Base-by-base conservation (phyloP, 2,797 vertebrate genomes). In the Gallinago solitaria region DNA sequence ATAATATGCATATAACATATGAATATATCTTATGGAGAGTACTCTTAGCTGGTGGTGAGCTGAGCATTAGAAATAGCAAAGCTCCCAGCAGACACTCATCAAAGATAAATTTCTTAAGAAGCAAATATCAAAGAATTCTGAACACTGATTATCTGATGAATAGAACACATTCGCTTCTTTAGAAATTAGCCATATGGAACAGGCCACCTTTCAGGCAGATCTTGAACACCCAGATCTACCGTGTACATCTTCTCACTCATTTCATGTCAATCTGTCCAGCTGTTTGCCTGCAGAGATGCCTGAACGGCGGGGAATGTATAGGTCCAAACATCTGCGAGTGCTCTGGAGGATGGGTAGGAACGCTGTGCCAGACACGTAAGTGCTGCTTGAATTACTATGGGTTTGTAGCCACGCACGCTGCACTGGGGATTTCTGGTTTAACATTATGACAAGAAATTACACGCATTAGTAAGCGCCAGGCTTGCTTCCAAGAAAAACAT, bases 341-440 rank as follows among this genome's bases (percentile, higher is more conserved):
- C 48, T 1, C 74, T 6, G 57, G 57, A 23, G 98, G 97, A 16
- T 98, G 98, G 98, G 94, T 56, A 23, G 98, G 98, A 73, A 89
- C 63, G 74, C 89, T 97, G 24, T 98, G 98, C 81, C 98, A 98
- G 87, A 98, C 96, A 65, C 97, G 97, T 98, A 97, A 98, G 97
- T 96, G 79, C 32, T 77, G 73, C 54, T 53, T 45, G 28, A 1
- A 23, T 57, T 71, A 4, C 56, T 32, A 12, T 30, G 28, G 5
- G 25, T 82, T 21, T 28, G 25, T 21, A 47, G 20, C 41, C 53
- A 28, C 2, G 2, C 43, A 15, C 5, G 0, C 16, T n/a, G 25
- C 67, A 41, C 25, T 0, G 0, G 30, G 25, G 50, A 12, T n/a
- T n/a, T n/a, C n/a, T n/a, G n/a, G n/a, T n/a, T n/a, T n/a, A n/a